Evolutionary conservation across 2,797 vertebrate species (phyloP), one percentile per base, ranked within the genome.

Genomic region (Clarias laeviceps): DNA sequence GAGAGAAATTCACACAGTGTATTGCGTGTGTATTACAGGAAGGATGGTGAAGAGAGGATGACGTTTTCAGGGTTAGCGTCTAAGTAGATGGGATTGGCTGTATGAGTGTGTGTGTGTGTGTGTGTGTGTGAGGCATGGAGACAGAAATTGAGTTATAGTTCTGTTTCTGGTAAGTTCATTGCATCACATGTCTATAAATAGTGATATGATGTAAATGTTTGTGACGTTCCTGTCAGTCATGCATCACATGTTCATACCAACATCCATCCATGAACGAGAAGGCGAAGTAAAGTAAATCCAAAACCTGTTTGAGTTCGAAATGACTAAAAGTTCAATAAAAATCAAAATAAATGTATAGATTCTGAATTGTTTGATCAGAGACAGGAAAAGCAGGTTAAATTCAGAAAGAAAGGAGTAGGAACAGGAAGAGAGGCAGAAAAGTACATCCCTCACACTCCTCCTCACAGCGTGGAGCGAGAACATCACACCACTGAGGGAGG

Each of bases 361-460:
- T 45, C 24, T 61, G 57, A 62, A 69, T 29, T 45, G 32, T 27
- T 20, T 70, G 68, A 72, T 56, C 70, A 54, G 45, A 90, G 80
- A 56, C 45, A 40, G 66, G 22, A 69, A 27, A 73, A 18, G 64
- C 15, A 85, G 85, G 70, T 56, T 89, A 92, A 93, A 90, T 93
- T 65, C 91, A 85, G 54, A n/a, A 62, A 82, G 83, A 45, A 62
- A n/a, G 87, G 4, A 82, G 85, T 80, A 59, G 80, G 34, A 57
- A 85, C 84, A 86, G 86, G 93, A 94, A 94, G 92, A 92, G 93
- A 91, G 83, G 86, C 91, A 91, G 91, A 92, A 91, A 65, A 78
- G 50, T 69, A 29, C 61, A 56, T 68, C 84, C 86, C 77, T 80
- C 83, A 80, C 85, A 88, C 82, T 81, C 84, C 87, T 81, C 82